Evolutionary conservation across 2,113 vertebrate genomes (phyloP), one percentile per base, ranked within the genome.

Genomic region (Mobula birostris): DNA sequence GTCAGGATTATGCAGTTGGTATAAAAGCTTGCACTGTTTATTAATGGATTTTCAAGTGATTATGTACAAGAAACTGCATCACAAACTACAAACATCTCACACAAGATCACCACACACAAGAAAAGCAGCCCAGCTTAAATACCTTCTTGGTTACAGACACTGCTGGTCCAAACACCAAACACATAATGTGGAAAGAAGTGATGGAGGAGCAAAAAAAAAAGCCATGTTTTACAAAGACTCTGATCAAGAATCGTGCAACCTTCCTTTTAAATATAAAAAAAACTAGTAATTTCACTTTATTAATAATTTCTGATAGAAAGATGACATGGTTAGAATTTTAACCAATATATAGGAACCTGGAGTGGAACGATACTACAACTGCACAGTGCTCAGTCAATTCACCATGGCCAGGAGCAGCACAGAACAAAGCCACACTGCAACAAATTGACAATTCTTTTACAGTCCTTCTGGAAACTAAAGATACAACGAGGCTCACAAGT

Each of bases 1-100:
- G 91, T 21, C 40, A 56, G 68, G 27, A 56, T 93, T 74, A 19
- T 40, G 14, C 74, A 19, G 56, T 93, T 93, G 91, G 68, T 93
- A 93, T 93, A 93, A 93, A 93, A 93, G 91, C 70, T 76, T 93
- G 91, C 66, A 93, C 70, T 74, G 36, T 93, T 93, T 93, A 93
- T 93, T 93, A 93, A 93, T 76, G 91, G 48, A 93, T 93, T 72
- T 93, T 8, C 91, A 93, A 93, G 70, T 93, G 70, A 56, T 29
- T 93, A 93, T 93, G 70, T 93, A 93, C 91, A 93, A 74, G 91
- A 93, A 93, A 93, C 91, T 74, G 91, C 91, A 93, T 76, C 91
- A 93, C 91, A 93, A 93, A 93, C 91, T 93, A 93, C 91, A 93
- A 90, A 93, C 91, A 93, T 93, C 40, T 74, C 70, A 93, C 68